Percentiles rank a stretch among this genome's conserved stretches.
Evolutionary conservation across 2,113 vertebrate genomes (phyloP).

Genomic region (Ramphastos sulfuratus): DNA sequence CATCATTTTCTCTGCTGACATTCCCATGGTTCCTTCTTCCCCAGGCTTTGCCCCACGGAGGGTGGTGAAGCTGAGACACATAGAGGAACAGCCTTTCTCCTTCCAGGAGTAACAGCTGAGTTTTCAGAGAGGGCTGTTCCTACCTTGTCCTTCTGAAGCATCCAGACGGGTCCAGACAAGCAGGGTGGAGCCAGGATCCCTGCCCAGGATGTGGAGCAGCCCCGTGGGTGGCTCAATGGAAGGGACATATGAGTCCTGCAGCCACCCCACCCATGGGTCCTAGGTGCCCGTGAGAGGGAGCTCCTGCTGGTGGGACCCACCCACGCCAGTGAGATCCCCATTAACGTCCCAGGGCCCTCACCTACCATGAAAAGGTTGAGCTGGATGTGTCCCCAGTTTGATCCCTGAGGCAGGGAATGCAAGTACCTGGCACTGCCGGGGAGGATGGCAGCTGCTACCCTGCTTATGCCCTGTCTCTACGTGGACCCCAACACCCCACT

Average conservation of each 20-base stretch:
- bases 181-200: accelerated
- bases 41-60: too few species aligned
- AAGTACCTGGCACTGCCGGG: not conserved
- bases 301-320: not conserved
- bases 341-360: not conserved
- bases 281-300: not conserved
- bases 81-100: not conserved
- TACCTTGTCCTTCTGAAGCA: not conserved
- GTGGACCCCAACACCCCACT: accelerated
- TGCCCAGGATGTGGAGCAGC: accelerated
- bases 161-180: accelerated
- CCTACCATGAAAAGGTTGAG: not conserved
- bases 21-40: accelerated
- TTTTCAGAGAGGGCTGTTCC: not conserved
- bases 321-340: not conserved
- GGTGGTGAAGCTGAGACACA: not conserved
- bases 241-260: not conserved
- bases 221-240: accelerated
- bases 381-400: not conserved
- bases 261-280: not conserved
- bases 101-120: accelerated
- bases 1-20: accelerated
- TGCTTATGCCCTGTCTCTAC: accelerated
- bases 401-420: not conserved
- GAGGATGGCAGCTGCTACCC: not conserved